Percentiles rank a stretch among this genome's conserved stretches.
Conservation (phyloP, 2,113 vertebrate species). For the Leucopsar rothschildi region DNA sequence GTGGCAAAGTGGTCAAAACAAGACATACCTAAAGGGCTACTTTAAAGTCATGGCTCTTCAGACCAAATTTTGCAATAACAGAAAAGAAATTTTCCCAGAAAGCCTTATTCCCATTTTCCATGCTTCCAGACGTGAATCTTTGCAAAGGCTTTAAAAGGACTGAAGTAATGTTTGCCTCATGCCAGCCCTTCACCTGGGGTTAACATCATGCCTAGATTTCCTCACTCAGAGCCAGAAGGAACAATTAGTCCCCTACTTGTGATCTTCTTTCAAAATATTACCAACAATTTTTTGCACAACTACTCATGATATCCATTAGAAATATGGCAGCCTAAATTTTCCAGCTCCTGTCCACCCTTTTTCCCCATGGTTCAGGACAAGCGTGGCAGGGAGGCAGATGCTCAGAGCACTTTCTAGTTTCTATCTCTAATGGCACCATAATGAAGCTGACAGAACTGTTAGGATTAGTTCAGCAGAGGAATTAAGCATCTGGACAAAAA, state of each 20-base stretch:
- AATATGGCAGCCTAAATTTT: neutral
- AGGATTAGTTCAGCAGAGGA: slow-evolving; percentile 53
- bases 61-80: neutral
- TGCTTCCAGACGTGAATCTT: neutral
- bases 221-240: neutral
- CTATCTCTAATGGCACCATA: slow-evolving; percentile 16
- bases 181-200: neutral
- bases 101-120: neutral
- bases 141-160: neutral
- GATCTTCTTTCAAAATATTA: neutral
- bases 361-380: neutral
- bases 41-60: neutral
- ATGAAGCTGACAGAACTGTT: slow-evolving; percentile 40
- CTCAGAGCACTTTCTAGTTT: neutral
- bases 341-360: neutral
- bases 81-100: neutral
- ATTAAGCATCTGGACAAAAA: slow-evolving; percentile 68
- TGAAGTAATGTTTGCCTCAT: neutral
- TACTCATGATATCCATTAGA: neutral
- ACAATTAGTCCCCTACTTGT: neutral
- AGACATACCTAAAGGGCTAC: neutral
- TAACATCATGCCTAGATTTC: neutral
- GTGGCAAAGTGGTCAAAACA: neutral
- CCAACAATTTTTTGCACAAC: neutral
- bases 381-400: accelerated